Evolutionary conservation across 2,888 invertebrate genomes (phyloP), one percentile per base, ranked within the genome.

Genomic region (Stenurella melanura): DNA sequence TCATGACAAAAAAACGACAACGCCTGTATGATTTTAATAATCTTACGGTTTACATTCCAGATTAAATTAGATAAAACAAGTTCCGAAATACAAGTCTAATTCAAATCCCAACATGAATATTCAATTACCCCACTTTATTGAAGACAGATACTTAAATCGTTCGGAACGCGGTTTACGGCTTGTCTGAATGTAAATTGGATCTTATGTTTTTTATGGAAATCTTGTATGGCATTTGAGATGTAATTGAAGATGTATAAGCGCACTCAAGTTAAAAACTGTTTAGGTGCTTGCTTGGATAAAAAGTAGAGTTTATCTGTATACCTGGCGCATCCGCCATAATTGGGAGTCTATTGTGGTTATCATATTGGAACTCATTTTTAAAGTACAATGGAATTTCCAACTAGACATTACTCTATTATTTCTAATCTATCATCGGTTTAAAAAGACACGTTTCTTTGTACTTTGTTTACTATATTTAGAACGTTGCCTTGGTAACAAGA

Each of bases 141-240:
- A 26, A 63, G 34, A 30, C 34, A 63, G 30, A 63, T 63, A 63
- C 34, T 63, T 34, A 63, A 63, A 63, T 63, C 61, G 17, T n/a
- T 63, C 34, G 7, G 34, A 63, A n/a, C 61, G 17, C 17, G 30
- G 61, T 63, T 63, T 63, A 63, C 34, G 10, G 17, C 61, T n/a
- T 34, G 30, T 34, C n/a, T 63, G 34, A 63, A 63, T 63, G 10
- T 63, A 63, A 63, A 63, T 63, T 34, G 61, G 30, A 17, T 63
- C 34, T 63, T 63, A 63, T 17, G 17, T 63, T 63, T 63, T n/a
- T 34, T 63, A 63, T 30, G 34, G 61, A 18, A 63, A 34, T 61
- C 17, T 17, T 30, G 9, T 17, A 18, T 1, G 12, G 26, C 12
- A 60, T 60, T 60, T 60, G 21, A 60, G n/a, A 50, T n/a, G 50